Percentiles rank a stretch among this genome's conserved stretches.
Conservation (phyloP, 1,140 invertebrate genomes). For the Parapsyche elsis region DNA sequence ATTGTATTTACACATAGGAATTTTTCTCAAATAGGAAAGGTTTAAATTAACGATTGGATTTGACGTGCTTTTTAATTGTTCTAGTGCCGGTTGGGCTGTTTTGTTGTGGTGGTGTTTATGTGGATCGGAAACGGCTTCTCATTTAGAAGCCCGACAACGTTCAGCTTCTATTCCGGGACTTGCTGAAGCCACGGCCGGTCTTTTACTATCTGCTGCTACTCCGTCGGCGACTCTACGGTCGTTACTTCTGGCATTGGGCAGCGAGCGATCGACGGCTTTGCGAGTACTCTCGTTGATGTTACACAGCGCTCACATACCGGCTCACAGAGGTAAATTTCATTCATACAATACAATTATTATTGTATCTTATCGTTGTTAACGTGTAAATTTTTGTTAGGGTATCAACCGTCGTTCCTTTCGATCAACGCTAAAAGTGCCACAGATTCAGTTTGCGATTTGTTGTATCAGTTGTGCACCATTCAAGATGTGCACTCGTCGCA, state of each 20-base stretch:
- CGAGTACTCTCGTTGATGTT: constrained; percentile 48
- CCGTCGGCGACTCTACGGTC: constrained; percentile 66
- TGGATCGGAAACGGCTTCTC: constrained; percentile 7
- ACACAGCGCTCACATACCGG: constrained; percentile 50
- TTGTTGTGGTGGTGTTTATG: constrained; percentile 48
- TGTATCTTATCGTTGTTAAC: not conserved
- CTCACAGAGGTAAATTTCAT: constrained; percentile 49
- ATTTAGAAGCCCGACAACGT: constrained; percentile 58
- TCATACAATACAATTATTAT: not conserved
- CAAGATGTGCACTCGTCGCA: constrained; percentile 65
- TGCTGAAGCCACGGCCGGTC: constrained; percentile 78
- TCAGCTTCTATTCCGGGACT: constrained; percentile 76
- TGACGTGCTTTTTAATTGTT: not conserved
- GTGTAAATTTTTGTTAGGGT: constrained; percentile 56
- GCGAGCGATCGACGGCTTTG: constrained; percentile 47
- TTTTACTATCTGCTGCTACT: constrained; percentile 75
- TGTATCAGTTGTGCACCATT: constrained; percentile 79
- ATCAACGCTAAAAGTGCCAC: constrained; percentile 60
- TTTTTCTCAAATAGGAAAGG: too few relatives aligned
- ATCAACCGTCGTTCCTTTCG: constrained; percentile 58
- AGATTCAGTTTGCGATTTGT: constrained; percentile 82
- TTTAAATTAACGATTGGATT: too few relatives aligned
- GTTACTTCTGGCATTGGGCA: constrained; percentile 46
- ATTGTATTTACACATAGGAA: too few relatives aligned
- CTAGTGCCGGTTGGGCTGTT: constrained; percentile 51